Evolutionary conservation across 2,888 invertebrate genomes (phyloP), one percentile per base, ranked within the genome.

Genomic region (Neria commutata): DNA sequence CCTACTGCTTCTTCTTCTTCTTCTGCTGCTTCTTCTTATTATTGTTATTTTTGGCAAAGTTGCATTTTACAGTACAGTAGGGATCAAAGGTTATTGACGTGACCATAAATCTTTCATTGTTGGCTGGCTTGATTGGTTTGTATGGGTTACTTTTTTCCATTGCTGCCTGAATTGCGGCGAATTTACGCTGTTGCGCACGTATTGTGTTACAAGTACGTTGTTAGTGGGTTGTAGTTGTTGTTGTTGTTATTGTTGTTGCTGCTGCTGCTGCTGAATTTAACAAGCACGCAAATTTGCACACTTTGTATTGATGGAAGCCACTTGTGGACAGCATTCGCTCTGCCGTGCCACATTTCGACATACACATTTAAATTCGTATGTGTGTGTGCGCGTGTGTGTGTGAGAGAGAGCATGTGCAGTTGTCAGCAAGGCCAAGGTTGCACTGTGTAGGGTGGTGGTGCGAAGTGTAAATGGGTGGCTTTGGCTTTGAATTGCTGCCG

Each of bases 41-140:
- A n/a, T n/a, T n/a, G n/a, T n/a, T n/a, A 8, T 42, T 19, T 42
- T 17, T 42, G 37, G 37, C 37, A 37, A n/a, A 37, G 37, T 37
- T 42, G 42, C 42, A 42, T 17, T 42, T n/a, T n/a, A n/a, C n/a
- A n/a, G n/a, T 42, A 37, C 37, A 37, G 21, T 17, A 6, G 19
- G 19, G 42, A 42, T 42, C 42, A 42, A 42, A 42, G 42, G 42
- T 42, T 42, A 42, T 42, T 42, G 42, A 42, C 42, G 42, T 42
- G 42, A 42, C 42, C 42, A 42, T 42, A 42, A 42, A 42, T 42
- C 42, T 17, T 21, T 6, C 42, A 37, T 37, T 8, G 66, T 48
- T 48, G 48, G 16, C 46, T 21, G 8, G 59, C 62, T 51, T 48
- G n/a, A n/a, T n/a, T n/a, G n/a, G n/a, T n/a, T n/a, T n/a, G n/a